A percentile compares a stretch with the other conserved stretches of the same genome.
These are phyloP conservation scores for Theristicus caerulescens DNA, from an alignment of 2,113 vertebrate species.

Conservation along the genomic window DNA sequence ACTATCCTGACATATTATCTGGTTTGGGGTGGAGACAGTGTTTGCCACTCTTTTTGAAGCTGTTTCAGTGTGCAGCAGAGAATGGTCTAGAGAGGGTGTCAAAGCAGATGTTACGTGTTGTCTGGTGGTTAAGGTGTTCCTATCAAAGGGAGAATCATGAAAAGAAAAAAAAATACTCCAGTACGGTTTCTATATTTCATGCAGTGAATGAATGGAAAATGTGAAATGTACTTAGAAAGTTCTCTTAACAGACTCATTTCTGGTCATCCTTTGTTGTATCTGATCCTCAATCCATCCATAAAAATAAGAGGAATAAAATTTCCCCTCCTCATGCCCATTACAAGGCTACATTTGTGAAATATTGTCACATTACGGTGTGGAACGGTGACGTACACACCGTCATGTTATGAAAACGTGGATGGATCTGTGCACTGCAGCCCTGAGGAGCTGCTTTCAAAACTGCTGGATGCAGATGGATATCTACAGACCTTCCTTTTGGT, in stretches of 20 bases:
- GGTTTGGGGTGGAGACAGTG: not conserved
- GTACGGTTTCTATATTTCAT: not conserved
- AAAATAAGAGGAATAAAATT: not conserved
- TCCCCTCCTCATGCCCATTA: not conserved
- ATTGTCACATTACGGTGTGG: not conserved
- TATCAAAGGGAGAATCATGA: not conserved
- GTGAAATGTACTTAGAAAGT: not conserved
- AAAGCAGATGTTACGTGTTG: not conserved
- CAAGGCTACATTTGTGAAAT: not conserved
- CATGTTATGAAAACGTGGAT: not conserved
- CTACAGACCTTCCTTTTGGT: not conserved
- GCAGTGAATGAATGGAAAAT: not conserved
- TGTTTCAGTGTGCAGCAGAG: not conserved
- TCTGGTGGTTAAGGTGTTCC: not conserved
- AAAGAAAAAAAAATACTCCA: not conserved
- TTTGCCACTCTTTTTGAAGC: not conserved
- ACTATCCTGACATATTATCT: not conserved
- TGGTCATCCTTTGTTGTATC: not conserved
- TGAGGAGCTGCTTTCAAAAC: not conserved
- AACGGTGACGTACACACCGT: accelerated
- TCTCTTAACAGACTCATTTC: not conserved
- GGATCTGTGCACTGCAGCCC: not conserved
- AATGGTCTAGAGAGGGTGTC: not conserved
- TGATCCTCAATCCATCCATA: not conserved
- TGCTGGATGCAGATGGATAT: not conserved